Evolutionary conservation across 1,140 invertebrate genomes (phyloP).

Genomic region (Littorina saxatilis): DNA sequence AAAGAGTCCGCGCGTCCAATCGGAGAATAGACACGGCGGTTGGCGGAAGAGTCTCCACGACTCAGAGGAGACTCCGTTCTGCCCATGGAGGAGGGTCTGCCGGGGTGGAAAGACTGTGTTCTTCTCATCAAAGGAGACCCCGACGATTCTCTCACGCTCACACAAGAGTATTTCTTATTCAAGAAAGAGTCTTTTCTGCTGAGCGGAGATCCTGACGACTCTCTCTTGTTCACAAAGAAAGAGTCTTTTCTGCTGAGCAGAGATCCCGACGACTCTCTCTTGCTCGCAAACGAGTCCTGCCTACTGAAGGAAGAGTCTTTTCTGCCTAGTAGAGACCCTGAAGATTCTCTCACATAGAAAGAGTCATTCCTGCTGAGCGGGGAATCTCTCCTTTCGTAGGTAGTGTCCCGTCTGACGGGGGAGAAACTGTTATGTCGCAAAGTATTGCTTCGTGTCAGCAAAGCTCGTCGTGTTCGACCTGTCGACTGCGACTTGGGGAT

Average conservation of each 20-base stretch:
- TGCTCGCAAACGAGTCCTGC: neutral
- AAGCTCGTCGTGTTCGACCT: neutral
- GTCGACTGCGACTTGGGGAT: neutral
- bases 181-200: neutral
- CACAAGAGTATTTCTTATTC: neutral
- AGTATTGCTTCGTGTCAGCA: neutral
- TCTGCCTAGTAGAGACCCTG: neutral
- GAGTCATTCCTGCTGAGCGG: neutral
- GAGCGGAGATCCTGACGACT: neutral
- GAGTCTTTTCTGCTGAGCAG: neutral
- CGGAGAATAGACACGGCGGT: neutral
- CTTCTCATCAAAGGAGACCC: neutral
- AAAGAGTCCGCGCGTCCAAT: neutral
- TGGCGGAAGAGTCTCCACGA: neutral
- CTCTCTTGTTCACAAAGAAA: neutral
- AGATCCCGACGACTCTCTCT: neutral
- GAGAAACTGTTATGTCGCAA: neutral
- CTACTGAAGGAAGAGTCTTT: neutral
- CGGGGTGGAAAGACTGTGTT: neutral
- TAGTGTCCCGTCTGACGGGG: neutral
- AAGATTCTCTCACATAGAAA: too few relatives aligned
- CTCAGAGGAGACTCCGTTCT: neutral
- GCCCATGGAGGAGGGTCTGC: neutral
- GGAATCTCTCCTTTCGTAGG: neutral
- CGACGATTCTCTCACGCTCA: neutral